Conservation (phyloP, 1,140 invertebrate genomes). For the Drosophila repletoides region DNA sequence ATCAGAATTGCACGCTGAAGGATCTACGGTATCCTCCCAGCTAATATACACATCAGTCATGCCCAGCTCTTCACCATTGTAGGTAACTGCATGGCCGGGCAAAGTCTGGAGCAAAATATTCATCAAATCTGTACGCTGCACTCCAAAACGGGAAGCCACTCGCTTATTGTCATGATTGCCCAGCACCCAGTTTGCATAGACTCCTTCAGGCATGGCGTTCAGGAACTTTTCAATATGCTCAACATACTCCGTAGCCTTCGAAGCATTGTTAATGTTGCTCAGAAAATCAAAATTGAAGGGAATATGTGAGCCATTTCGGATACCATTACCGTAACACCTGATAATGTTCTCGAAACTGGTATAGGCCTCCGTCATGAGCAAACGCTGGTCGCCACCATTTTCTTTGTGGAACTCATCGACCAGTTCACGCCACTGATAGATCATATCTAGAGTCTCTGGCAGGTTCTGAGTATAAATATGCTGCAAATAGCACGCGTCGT, state of each 20-base stretch:
- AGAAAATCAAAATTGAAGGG: slow-evolving; percentile 87
- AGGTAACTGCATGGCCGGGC: slow-evolving; percentile 87
- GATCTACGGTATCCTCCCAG: slow-evolving; percentile 84
- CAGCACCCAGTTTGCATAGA: slow-evolving; percentile 84
- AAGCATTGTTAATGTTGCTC: slow-evolving; percentile 83
- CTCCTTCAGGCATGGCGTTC: slow-evolving; percentile 83
- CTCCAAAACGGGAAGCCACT: slow-evolving; percentile 86
- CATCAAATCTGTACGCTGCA: slow-evolving; percentile 86
- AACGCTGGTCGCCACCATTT: slow-evolving; percentile 83
- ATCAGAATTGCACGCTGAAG: slow-evolving; percentile 67
- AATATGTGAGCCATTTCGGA: slow-evolving; percentile 84
- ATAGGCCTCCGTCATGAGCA: slow-evolving; percentile 87
- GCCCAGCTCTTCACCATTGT: slow-evolving; percentile 92
- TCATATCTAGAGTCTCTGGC: slow-evolving; percentile 85
- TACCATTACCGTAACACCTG: slow-evolving; percentile 85
- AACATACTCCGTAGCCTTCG: slow-evolving; percentile 84
- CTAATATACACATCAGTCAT: slow-evolving; percentile 87
- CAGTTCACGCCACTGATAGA: slow-evolving; percentile 85
- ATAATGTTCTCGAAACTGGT: slow-evolving; percentile 84
- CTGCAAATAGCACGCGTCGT: slow-evolving; percentile 84
- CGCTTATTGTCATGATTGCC: slow-evolving; percentile 88
- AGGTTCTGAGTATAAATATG: slow-evolving; percentile 87
- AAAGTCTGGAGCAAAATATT: slow-evolving; percentile 86
- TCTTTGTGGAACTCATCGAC: slow-evolving; percentile 84
- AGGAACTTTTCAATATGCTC: slow-evolving; percentile 84